Evolutionary conservation across 1,140 invertebrate genomes (phyloP).

Genomic region (Homalodisca vitripennis): DNA sequence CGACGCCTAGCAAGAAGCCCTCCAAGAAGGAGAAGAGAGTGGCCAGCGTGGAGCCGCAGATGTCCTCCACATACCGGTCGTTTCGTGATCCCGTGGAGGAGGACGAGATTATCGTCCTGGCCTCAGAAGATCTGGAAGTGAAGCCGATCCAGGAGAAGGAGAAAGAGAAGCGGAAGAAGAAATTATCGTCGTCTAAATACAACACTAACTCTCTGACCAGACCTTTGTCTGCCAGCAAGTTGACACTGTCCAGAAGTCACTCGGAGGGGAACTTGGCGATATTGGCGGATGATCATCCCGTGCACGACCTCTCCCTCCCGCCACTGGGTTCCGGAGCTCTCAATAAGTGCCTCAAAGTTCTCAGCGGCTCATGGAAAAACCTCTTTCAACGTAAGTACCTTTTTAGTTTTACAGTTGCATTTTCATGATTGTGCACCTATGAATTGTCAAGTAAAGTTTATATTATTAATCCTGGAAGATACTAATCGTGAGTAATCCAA

Average conservation of each 20-base stretch:
- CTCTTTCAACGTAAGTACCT: constrained; percentile 60
- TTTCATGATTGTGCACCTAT: too few relatives aligned
- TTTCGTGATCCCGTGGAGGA: constrained; percentile 53
- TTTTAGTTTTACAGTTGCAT: too few relatives aligned
- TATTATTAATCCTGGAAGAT: too few relatives aligned
- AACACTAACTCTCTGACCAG: constrained; percentile 14
- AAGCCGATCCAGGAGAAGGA: constrained; percentile 24
- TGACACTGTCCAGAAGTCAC: constrained; percentile 50
- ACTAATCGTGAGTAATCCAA: too few relatives aligned
- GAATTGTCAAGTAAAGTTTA: too few relatives aligned
- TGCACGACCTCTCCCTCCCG: constrained; percentile 12
- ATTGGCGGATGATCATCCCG: constrained; percentile 35
- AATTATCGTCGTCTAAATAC: too few relatives aligned
- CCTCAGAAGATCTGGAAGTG: constrained; percentile 48
- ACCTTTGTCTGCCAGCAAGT: constrained; percentile 35
- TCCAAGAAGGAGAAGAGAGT: constrained; percentile 23
- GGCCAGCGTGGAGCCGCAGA: constrained; percentile 28
- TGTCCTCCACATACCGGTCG: constrained; percentile 53
- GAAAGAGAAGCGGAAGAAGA: constrained; percentile 26
- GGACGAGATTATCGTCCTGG: constrained; percentile 50
- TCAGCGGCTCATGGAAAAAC: constrained; percentile 64
- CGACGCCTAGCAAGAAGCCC: constrained; percentile 40
- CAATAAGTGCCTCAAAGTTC: constrained; percentile 57
- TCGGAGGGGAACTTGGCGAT: constrained; percentile 52
- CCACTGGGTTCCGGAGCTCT: constrained; percentile 27